A percentile compares a stretch with the other conserved stretches of the same genome.
Conservation (phyloP, 2,888 invertebrate genomes). For the Neocrepidodera transversa region DNA sequence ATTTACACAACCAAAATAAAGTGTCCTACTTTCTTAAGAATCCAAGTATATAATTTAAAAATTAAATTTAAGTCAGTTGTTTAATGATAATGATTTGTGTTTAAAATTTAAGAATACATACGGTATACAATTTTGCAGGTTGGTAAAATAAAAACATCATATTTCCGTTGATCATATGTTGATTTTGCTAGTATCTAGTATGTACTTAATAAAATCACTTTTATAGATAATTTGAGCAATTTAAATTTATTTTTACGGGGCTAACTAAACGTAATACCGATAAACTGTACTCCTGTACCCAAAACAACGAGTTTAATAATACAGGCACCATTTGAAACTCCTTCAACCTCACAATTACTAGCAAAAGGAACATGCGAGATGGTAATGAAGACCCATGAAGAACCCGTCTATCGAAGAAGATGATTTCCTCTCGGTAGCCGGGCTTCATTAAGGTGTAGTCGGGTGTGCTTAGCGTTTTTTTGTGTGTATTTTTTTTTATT, state of each 20-base stretch:
- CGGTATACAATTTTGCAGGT: too few species aligned
- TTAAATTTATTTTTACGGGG: slow-evolving; percentile 6
- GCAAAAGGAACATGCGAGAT: slow-evolving; percentile 33
- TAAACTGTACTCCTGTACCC: slow-evolving; percentile 6
- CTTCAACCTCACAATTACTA: slow-evolving; percentile 24
- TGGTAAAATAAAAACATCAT: too few species aligned
- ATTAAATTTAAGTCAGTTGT: too few species aligned
- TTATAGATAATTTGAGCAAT: slow-evolving; percentile 6
- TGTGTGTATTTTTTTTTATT: slow-evolving; percentile 18
- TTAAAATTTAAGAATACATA: too few species aligned
- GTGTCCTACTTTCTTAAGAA: too few species aligned
- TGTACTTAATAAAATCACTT: background rate
- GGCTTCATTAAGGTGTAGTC: slow-evolving; percentile 37
- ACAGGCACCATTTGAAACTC: slow-evolving; percentile 12
- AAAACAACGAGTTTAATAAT: slow-evolving; percentile 8
- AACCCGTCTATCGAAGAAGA: slow-evolving; percentile 23
- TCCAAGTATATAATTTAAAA: too few species aligned
- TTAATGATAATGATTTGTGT: too few species aligned
- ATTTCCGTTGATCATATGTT: too few species aligned
- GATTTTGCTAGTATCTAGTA: background rate
- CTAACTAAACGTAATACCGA: slow-evolving; percentile 22
- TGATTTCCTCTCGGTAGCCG: slow-evolving; percentile 37
- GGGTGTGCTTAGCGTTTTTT: slow-evolving; percentile 24
- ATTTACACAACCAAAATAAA: too few species aligned
- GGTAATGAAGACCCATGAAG: slow-evolving; percentile 34